A percentile compares a stretch with the other conserved stretches of the same genome.
phyloP scores from a whole-genome alignment of 1,140 invertebrate genomes.

The Lepidurus couesii region DNA sequence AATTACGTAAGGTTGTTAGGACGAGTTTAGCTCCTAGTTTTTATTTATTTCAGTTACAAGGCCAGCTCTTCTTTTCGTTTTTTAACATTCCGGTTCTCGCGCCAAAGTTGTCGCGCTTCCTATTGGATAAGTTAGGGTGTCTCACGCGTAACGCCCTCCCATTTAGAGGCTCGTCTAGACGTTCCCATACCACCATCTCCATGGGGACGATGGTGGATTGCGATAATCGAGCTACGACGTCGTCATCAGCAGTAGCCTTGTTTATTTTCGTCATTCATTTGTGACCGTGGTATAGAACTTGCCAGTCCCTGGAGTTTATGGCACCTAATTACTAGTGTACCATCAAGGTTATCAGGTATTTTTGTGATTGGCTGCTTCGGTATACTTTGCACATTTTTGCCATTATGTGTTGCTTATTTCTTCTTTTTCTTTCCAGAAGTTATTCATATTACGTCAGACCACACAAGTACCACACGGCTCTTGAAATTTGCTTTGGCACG shows the following conservation, averaged over 20 bases:
- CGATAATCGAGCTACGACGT: not conserved
- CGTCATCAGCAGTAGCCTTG: constrained; percentile 22
- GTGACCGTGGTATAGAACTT: not conserved
- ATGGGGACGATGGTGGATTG: not conserved
- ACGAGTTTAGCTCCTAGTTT: not conserved
- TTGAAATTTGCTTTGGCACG: not conserved
- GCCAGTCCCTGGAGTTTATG: not conserved
- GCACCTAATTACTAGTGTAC: too few relatives aligned
- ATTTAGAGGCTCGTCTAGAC: not conserved
- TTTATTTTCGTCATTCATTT: constrained; percentile 22
- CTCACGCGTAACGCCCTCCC: not conserved
- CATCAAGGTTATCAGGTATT: too few relatives aligned
- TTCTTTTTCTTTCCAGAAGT: not conserved
- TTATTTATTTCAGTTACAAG: not conserved
- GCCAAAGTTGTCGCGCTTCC: not conserved
- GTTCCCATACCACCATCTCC: not conserved
- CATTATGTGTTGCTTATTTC: not conserved
- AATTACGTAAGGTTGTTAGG: not conserved
- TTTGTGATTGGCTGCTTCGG: not conserved
- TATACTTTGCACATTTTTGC: not conserved
- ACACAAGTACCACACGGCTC: not conserved
- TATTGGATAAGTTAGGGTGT: not conserved
- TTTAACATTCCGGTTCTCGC: constrained; percentile 10
- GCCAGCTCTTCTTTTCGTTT: not conserved
- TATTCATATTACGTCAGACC: not conserved